Evolutionary conservation across 2,888 invertebrate species (phyloP), one percentile per base, ranked within the genome.

Genomic region (Epistrophe grossulariae): DNA sequence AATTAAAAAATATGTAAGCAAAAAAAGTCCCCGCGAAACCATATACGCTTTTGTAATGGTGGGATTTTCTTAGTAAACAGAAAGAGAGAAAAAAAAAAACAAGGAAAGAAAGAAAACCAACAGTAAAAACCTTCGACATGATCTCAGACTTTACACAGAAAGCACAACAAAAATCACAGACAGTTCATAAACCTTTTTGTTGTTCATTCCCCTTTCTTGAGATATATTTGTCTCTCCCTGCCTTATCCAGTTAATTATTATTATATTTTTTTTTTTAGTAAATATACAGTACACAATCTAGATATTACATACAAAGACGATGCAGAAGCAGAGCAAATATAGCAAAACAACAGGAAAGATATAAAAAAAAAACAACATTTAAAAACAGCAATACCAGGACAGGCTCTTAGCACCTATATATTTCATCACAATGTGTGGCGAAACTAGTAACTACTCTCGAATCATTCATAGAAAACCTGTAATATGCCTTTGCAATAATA

Each of bases 141-240:
- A 73, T 72, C 80, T 71, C 19, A 66, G 84, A 31, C 72, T 68
- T 64, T 38, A 19, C 10, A 52, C 38, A 35, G 17, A 68, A 68
- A 52, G 8, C 38, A 70, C 38, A 43, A 73, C 55, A 79, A 85
- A n/a, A 81, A 78, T 70, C 81, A 73, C 78, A 85, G 82, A 82
- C 78, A 82, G 85, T 85, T 85, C 85, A 85, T 74, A 85, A 85
- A 85, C 85, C 85, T 85, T 85, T 85, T 84, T 80, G 52, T 40
- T 74, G 60, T 70, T 59, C 72, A 40, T 66, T 74, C 72, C 70
- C 68, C 64, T 50, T 57, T 11, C 50, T 57, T 35, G 52, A 38
- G 10, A 48, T 59, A 68, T 24, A 24, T 24, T 24, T n/a, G n/a
- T 38, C 13, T 62, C 55, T 24, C n/a, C 62, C 24, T 60, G 11